Percentiles rank a stretch among this genome's conserved stretches.
Evolutionary conservation across 2,797 vertebrate species (phyloP).

Genomic region (Silurus lanzhouensis): DNA sequence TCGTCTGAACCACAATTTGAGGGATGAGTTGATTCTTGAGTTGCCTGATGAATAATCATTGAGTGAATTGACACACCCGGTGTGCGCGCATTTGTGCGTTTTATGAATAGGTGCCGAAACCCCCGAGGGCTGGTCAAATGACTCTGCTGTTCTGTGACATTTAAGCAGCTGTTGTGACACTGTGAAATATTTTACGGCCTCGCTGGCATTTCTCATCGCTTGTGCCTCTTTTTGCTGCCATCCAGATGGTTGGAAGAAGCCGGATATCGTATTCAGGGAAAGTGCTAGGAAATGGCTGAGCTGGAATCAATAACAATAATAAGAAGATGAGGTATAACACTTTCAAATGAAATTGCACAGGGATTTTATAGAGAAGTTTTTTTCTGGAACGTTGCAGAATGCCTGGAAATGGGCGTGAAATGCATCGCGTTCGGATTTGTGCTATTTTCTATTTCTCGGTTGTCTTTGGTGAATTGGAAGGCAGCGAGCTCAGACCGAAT

Average conservation of each 20-base stretch:
- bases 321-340: neutral
- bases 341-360: neutral
- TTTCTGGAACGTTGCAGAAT: too few relatives aligned
- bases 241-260: constrained; percentile 25
- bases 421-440: neutral
- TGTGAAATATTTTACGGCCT: constrained; percentile 63
- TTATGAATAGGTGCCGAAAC: constrained; percentile 29
- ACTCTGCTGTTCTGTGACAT: constrained; percentile 71
- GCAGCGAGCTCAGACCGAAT: neutral
- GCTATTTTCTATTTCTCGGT: neutral
- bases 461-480: neutral
- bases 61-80: constrained; percentile 30
- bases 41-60: constrained; percentile 50
- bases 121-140: constrained; percentile 64
- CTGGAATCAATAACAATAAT: constrained; percentile 16
- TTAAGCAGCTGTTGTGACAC: constrained; percentile 71
- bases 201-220: constrained; percentile 61
- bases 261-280: constrained; percentile 26
- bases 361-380: neutral
- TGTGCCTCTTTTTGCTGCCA: constrained; percentile 26
- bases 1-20: constrained; percentile 27
- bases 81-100: constrained; percentile 1
- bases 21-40: constrained; percentile 20
- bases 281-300: neutral
- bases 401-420: constrained; percentile 3